Conservation (phyloP, 2,113 vertebrate species). For the Chroicocephalus ridibundus region DNA sequence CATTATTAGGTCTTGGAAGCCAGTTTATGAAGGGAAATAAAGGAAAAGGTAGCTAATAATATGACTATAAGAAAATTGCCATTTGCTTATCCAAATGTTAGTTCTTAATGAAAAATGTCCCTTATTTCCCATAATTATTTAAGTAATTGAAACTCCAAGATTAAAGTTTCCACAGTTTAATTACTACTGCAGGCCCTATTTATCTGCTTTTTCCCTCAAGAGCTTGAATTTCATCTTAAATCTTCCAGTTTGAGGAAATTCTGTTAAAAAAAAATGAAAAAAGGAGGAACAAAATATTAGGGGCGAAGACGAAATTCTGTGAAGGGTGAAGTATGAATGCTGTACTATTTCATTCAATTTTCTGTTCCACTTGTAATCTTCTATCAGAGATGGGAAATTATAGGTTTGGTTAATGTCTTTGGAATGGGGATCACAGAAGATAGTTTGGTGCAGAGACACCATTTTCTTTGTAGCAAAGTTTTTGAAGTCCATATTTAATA, state of each 20-base stretch:
- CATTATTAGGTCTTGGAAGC: background rate
- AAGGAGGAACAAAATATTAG: background rate
- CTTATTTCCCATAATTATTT: background rate
- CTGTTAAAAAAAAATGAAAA: background rate
- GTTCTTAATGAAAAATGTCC: background rate
- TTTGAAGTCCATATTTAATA: background rate
- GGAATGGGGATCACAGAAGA: background rate
- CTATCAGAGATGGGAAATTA: background rate
- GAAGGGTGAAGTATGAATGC: background rate
- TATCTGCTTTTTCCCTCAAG: background rate
- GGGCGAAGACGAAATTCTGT: background rate
- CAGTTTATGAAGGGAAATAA: background rate
- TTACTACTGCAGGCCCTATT: background rate
- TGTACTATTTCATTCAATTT: background rate
- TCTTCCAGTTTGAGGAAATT: background rate
- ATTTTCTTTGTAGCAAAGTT: background rate
- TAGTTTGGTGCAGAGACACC: background rate
- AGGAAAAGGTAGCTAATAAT: background rate
- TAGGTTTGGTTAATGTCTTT: background rate
- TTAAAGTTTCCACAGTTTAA: background rate
- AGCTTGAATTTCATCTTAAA: background rate
- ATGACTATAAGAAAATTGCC: background rate
- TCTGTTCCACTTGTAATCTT: background rate
- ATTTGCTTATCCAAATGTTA: background rate
- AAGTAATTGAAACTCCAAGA: background rate